These are phyloP conservation scores for Heliconius ethilla DNA, from an alignment of 2,888 invertebrate genomes.

Conservation along the genomic window DNA sequence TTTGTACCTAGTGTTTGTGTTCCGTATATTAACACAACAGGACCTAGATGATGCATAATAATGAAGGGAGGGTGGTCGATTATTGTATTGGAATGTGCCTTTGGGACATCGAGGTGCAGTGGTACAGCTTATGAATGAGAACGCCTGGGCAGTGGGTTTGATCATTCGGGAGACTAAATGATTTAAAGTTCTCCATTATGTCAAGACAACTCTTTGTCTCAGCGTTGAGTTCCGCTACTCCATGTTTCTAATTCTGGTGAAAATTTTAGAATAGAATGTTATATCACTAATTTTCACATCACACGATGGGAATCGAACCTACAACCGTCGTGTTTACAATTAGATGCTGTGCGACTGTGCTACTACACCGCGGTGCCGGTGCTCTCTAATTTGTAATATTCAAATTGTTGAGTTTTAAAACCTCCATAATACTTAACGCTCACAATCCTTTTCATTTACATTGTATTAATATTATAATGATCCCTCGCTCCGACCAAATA, in stretches of 20 bases:
- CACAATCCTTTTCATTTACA: slow-evolving; percentile 20
- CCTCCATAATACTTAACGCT: neutral
- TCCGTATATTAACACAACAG: slow-evolving; percentile 24
- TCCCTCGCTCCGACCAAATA: slow-evolving; percentile 13
- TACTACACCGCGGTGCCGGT: neutral
- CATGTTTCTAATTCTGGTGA: too few relatives aligned
- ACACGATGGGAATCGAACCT: neutral
- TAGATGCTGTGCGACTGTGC: neutral
- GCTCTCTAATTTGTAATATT: neutral
- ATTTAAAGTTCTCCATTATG: too few relatives aligned
- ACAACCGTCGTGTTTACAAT: neutral
- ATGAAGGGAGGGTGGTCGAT: neutral
- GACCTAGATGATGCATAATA: slow-evolving; percentile 3
- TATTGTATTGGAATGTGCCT: neutral
- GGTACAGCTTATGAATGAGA: too few relatives aligned
- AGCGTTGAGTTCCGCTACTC: too few relatives aligned
- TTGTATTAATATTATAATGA: slow-evolving; percentile 20
- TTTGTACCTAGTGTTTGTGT: slow-evolving; percentile 22
- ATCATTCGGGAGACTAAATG: too few relatives aligned
- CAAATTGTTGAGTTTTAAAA: neutral
- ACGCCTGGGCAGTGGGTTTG: too few relatives aligned
- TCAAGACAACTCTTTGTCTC: too few relatives aligned
- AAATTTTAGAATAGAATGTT: too few relatives aligned
- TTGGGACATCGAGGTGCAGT: too few relatives aligned
- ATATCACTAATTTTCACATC: too few relatives aligned